phyloP scores from a whole-genome alignment of 1,140 invertebrate species.

The Cydia amplana region DNA sequence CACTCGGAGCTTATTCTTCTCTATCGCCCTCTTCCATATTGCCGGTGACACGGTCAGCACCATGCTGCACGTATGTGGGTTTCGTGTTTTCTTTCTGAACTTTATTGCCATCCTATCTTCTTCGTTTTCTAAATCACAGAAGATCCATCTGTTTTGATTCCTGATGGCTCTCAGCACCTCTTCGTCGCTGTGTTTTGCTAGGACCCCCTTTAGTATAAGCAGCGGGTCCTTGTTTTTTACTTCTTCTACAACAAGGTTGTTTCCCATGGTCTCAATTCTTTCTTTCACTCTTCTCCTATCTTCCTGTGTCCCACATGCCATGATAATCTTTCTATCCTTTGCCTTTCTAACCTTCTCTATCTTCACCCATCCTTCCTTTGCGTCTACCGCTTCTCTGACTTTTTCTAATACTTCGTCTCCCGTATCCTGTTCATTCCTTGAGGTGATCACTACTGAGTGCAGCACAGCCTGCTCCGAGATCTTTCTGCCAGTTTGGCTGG shows the following conservation, averaged over 20 bases:
- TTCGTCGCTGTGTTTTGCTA: neutral
- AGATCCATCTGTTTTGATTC: constrained; percentile 14
- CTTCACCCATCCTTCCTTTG: neutral
- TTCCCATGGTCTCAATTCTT: constrained; percentile 26
- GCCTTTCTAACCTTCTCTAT: constrained; percentile 37
- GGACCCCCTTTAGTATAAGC: neutral
- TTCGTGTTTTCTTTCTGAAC: neutral
- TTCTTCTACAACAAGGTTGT: constrained; percentile 32
- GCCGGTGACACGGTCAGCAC: neutral
- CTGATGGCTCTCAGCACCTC: neutral
- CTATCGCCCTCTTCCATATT: neutral
- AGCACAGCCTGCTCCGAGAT: no score
- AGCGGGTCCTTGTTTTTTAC: constrained; percentile 34
- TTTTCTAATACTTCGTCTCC: constrained; percentile 34
- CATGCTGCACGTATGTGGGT: neutral
- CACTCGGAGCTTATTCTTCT: neutral
- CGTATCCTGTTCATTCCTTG: constrained; percentile 5
- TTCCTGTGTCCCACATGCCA: no score
- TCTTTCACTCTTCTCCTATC: constrained; percentile 32
- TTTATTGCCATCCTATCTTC: neutral
- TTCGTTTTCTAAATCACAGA: neutral
- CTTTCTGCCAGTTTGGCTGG: no score
- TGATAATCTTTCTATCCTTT: constrained; percentile 34
- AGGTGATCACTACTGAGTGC: neutral
- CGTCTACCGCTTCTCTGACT: neutral